Evolutionary conservation across 2,888 invertebrate species (phyloP).

Genomic region (Himalopsyche japonica): DNA sequence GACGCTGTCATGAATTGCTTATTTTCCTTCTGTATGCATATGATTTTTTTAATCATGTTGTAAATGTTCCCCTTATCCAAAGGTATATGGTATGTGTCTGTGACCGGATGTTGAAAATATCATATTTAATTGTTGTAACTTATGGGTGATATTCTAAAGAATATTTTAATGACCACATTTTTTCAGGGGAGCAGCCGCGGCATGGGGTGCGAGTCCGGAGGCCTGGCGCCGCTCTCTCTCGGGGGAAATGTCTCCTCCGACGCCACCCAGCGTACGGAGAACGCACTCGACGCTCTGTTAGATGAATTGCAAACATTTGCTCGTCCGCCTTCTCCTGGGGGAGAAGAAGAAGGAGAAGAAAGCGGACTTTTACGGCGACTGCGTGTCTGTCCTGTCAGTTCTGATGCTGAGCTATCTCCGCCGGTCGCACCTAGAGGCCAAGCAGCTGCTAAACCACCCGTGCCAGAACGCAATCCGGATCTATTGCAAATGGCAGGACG

Average conservation of each 20-base stretch:
- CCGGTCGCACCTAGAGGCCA: conserved; percentile 68
- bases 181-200: conserved; percentile 64
- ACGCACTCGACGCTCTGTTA: conserved; percentile 96
- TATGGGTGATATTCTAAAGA: neutral
- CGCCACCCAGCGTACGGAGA: conserved; percentile 78
- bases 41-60: conserved; percentile 17
- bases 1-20: conserved; percentile 31
- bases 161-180: conserved; percentile 34
- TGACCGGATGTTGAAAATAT: conserved; percentile 28
- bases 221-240: conserved; percentile 60
- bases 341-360: conserved; percentile 43
- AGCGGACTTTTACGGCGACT: conserved; percentile 60
- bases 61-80: conserved; percentile 24
- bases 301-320: conserved; percentile 90
- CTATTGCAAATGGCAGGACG: conserved; percentile 73
- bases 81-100: conserved; percentile 23
- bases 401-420: conserved; percentile 78
- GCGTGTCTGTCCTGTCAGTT: conserved; percentile 79
- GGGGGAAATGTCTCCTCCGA: conserved; percentile 60
- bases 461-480: conserved; percentile 81
- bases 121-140: neutral
- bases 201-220: conserved; percentile 65
- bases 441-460: conserved; percentile 72
- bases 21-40: conserved; percentile 38
- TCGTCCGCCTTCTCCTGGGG: conserved; percentile 60